These are phyloP conservation scores for Agrypnia vestita DNA, from an alignment of 1,140 invertebrate genomes.

Conservation along the genomic window DNA sequence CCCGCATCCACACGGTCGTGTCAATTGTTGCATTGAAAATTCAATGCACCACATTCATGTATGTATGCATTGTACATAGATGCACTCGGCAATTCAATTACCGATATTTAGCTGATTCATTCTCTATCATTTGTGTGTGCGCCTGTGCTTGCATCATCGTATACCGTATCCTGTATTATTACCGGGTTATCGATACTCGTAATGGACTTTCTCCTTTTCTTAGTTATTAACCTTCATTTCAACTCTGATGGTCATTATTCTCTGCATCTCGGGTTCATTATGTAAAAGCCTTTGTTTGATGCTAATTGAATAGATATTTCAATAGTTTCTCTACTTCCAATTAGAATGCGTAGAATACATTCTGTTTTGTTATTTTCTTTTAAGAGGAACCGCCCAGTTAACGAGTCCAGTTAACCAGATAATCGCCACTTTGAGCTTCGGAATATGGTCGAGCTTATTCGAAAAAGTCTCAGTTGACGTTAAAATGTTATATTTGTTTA, in stretches of 20 bases:
- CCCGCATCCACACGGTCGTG: neutral
- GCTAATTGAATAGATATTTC: neutral
- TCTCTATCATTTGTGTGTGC: conserved; percentile 2
- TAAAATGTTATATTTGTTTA: too few species aligned
- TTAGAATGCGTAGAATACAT: too few species aligned
- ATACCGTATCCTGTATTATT: conserved; percentile 13
- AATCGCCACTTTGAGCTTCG: too few species aligned
- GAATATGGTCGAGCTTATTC: too few species aligned
- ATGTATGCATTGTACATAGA: neutral
- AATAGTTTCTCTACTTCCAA: too few species aligned
- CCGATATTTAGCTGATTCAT: conserved; percentile 11
- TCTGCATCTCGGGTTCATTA: conserved; percentile 15
- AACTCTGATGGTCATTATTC: conserved; percentile 19
- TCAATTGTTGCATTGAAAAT: conserved; percentile 4
- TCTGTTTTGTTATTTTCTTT: too few species aligned
- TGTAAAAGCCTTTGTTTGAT: neutral
- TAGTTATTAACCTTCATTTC: conserved; percentile 25
- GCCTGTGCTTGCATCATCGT: conserved; percentile 8
- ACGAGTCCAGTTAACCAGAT: too few species aligned
- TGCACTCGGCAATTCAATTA: conserved; percentile 36
- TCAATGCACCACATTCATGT: neutral
- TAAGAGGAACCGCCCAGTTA: too few species aligned
- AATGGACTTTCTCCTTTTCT: conserved; percentile 35
- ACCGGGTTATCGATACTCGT: conserved; percentile 34
- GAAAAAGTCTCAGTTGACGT: too few species aligned